phyloP scores from a whole-genome alignment of 2,113 vertebrate species.

The Scolopax mira region DNA sequence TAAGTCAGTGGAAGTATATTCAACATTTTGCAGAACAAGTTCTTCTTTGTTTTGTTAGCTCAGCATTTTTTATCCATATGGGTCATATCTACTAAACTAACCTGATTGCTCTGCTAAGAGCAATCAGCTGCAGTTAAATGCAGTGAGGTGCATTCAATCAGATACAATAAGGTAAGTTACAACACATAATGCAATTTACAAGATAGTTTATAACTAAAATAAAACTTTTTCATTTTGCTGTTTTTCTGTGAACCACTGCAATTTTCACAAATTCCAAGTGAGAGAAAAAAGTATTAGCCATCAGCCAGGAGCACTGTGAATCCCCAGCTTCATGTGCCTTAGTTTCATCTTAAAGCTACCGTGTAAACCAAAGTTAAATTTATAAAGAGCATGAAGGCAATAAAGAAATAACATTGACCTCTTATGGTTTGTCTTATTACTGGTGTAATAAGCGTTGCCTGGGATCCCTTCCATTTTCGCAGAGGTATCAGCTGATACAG shows the following conservation, averaged over 20 bases:
- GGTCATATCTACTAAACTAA: not conserved
- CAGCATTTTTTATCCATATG: not conserved
- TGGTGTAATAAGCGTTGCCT: fast-evolving
- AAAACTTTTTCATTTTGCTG: not conserved
- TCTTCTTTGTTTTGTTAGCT: not conserved
- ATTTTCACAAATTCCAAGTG: not conserved
- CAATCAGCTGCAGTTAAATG: not conserved
- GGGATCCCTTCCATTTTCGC: not conserved
- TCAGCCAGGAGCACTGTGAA: not conserved
- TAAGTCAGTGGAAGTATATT: not conserved
- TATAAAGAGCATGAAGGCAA: not conserved
- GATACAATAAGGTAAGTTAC: not conserved
- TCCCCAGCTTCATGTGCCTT: not conserved
- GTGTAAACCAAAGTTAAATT: not conserved
- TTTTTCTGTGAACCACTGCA: not conserved
- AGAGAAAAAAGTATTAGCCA: slow-evolving; percentile 1
- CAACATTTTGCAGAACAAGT: not conserved
- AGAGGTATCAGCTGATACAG: not conserved
- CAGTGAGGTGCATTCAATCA: not conserved
- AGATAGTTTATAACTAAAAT: not conserved
- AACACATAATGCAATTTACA: not conserved
- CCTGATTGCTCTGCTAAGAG: not conserved
- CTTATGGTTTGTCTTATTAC: not conserved
- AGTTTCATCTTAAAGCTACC: not conserved
- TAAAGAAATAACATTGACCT: not conserved